Conservation (phyloP, 1,140 invertebrate genomes). For the Chymomyza costata region DNA sequence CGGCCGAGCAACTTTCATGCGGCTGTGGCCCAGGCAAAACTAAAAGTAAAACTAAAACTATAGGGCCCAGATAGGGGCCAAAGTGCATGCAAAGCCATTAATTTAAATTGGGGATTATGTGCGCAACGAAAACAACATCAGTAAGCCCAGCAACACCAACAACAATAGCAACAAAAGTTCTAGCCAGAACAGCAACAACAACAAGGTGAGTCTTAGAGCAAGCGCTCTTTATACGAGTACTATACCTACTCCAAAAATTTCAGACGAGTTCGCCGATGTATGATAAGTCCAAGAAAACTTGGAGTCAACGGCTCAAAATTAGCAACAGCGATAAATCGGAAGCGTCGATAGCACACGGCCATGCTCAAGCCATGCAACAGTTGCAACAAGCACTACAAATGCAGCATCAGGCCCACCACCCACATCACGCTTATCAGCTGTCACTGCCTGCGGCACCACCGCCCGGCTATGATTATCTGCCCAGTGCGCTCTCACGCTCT, state of each 20-base stretch:
- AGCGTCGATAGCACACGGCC: slow-evolving; percentile 39
- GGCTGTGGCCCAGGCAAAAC: background rate
- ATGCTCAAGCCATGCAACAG: slow-evolving; percentile 54
- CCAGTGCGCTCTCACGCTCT: slow-evolving; percentile 82
- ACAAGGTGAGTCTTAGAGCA: slow-evolving; percentile 53
- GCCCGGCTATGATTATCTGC: slow-evolving; percentile 62
- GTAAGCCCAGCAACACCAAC: slow-evolving; percentile 11
- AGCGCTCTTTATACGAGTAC: no score
- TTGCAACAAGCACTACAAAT: slow-evolving; percentile 43
- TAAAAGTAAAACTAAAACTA: background rate
- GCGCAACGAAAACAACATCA: slow-evolving; percentile 44
- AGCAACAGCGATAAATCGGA: slow-evolving; percentile 66
- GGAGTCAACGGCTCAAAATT: slow-evolving; percentile 76
- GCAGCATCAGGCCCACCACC: slow-evolving; percentile 35
- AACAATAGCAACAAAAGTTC: background rate
- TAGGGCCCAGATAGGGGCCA: slow-evolving; percentile 4
- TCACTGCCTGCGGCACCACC: slow-evolving; percentile 20
- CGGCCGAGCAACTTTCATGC: background rate
- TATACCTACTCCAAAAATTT: background rate
- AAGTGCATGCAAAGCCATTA: slow-evolving; percentile 65
- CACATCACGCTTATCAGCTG: slow-evolving; percentile 44
- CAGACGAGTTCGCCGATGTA: slow-evolving; percentile 57
- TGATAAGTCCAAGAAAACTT: slow-evolving; percentile 76
- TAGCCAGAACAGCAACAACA: slow-evolving; percentile 22
- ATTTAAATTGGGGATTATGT: slow-evolving; percentile 70